Percentiles rank a stretch among this genome's conserved stretches.
Evolutionary conservation across 2,888 invertebrate genomes (phyloP).

Genomic region (Drosophila limbata): DNA sequence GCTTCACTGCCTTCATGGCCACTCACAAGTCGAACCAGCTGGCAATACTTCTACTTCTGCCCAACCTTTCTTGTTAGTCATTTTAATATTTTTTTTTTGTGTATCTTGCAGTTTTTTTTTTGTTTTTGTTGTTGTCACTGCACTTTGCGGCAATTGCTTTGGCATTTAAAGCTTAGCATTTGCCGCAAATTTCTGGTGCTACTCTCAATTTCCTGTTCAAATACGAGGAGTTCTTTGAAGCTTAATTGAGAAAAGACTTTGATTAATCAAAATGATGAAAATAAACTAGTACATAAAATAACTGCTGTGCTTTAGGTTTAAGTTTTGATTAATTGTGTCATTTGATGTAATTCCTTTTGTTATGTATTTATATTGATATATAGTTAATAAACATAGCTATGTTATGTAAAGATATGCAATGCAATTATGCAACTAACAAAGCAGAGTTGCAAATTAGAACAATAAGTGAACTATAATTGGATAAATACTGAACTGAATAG

Average conservation of each 20-base stretch:
- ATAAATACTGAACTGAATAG: too few species aligned
- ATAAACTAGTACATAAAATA: neutral
- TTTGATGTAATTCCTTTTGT: too few species aligned
- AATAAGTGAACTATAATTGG: too few species aligned
- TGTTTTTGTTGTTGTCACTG: slow-evolving; percentile 28
- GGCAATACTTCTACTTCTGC: slow-evolving; percentile 19
- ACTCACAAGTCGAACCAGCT: slow-evolving; percentile 42
- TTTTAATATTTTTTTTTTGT: slow-evolving; percentile 8
- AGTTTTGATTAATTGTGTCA: neutral
- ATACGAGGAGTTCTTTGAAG: neutral
- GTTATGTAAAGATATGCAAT: too few species aligned
- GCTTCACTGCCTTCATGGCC: slow-evolving; percentile 51
- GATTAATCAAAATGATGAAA: neutral
- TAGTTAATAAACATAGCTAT: too few species aligned
- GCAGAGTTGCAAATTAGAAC: too few species aligned
- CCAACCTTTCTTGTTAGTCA: slow-evolving; percentile 19
- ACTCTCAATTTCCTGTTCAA: slow-evolving; percentile 11
- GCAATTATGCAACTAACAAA: too few species aligned
- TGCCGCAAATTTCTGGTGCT: slow-evolving; percentile 31
- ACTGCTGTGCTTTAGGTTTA: neutral
- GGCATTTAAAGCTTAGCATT: slow-evolving; percentile 39
- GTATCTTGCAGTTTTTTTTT: slow-evolving; percentile 4
- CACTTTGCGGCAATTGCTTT: slow-evolving; percentile 45
- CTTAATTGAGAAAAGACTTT: neutral
- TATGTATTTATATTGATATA: too few species aligned